phyloP scores from a whole-genome alignment of 1,140 invertebrate genomes.

The Macrostomum lignano region DNA sequence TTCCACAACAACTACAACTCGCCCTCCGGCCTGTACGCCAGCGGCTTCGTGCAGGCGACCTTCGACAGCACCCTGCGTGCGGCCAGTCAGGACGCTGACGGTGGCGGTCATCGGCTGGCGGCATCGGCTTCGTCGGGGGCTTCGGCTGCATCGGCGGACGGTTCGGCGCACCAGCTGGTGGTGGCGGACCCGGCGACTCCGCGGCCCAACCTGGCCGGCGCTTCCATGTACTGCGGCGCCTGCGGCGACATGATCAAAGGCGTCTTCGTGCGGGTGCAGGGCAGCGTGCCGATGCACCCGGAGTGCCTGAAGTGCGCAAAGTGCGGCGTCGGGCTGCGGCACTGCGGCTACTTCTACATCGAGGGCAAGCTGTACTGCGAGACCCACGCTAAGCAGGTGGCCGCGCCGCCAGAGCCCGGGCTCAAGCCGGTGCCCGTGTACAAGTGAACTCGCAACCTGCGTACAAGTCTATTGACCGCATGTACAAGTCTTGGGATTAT shows the following conservation, averaged over 20 bases:
- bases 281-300: conserved; percentile 3
- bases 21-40: conserved; percentile 3
- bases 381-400: conserved; percentile 2
- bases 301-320: conserved; percentile 4
- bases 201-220: neutral
- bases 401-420: conserved; percentile 4
- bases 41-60: neutral
- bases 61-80: neutral
- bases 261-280: conserved; percentile 2
- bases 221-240: neutral
- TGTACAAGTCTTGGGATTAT: too few relatives aligned
- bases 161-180: neutral
- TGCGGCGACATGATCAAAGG: conserved; percentile 5
- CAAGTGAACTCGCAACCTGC: too few relatives aligned
- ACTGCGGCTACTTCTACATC: conserved; percentile 5
- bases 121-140: neutral
- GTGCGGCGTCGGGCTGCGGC: conserved; percentile 4
- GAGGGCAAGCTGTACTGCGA: conserved; percentile 3
- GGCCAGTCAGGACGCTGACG: neutral
- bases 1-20: conserved; percentile 3
- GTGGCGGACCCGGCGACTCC: neutral
- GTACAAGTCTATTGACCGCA: too few relatives aligned
- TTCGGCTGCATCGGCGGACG: neutral
- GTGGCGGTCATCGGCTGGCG: too few relatives aligned
- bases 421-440: conserved; percentile 4